phyloP scores from a whole-genome alignment of 2,888 invertebrate genomes.

The Oxystoma pomonae region DNA sequence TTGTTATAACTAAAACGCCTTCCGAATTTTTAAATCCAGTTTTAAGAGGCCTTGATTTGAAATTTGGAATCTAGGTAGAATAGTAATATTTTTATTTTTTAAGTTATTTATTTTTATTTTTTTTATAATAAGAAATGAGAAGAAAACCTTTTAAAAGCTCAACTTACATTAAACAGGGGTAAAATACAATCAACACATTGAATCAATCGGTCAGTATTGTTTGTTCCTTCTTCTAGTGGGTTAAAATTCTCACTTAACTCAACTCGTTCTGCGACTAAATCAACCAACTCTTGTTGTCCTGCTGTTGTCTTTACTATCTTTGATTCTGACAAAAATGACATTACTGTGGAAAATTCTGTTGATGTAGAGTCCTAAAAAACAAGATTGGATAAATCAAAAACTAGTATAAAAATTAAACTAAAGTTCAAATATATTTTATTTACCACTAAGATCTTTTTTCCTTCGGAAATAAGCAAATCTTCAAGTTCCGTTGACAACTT shows the following conservation, averaged over 20 bases:
- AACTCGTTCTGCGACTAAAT: slow-evolving; percentile 81
- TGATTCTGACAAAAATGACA: slow-evolving; percentile 80
- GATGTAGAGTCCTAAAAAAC: slow-evolving; percentile 74
- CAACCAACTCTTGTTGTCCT: slow-evolving; percentile 84
- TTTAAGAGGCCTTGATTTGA: too few species aligned
- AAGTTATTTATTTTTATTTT: background rate
- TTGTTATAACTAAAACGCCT: too few species aligned
- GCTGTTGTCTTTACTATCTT: slow-evolving; percentile 74
- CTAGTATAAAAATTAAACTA: background rate
- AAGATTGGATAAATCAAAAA: background rate
- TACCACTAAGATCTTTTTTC: slow-evolving; percentile 79
- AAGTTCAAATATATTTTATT: slow-evolving; percentile 3
- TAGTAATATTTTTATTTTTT: background rate
- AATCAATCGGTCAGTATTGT: slow-evolving; percentile 72
- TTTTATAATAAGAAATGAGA: background rate
- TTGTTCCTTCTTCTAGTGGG: slow-evolving; percentile 57
- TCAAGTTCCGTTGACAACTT: slow-evolving; percentile 81
- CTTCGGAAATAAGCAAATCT: slow-evolving; percentile 64
- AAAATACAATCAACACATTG: slow-evolving; percentile 83
- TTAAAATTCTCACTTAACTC: slow-evolving; percentile 65
- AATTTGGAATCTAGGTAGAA: too few species aligned
- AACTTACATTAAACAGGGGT: slow-evolving; percentile 83
- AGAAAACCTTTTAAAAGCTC: background rate
- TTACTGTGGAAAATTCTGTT: slow-evolving; percentile 86
- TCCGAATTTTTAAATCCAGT: too few species aligned